Evolutionary conservation across 1,140 invertebrate species (phyloP).

Genomic region (Phymastichus coffea): DNA sequence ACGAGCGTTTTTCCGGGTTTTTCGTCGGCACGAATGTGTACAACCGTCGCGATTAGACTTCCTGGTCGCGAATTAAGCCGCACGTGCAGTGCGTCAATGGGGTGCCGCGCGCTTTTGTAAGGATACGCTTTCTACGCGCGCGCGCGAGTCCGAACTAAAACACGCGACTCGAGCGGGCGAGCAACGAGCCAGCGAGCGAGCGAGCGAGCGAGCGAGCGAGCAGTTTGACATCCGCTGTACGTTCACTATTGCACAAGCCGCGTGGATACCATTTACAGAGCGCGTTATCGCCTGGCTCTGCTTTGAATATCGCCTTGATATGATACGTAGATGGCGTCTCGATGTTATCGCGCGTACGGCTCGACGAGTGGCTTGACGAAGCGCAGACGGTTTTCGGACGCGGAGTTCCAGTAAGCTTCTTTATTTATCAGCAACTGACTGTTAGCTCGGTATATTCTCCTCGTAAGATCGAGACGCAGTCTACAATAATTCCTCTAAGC

Average conservation of each 20-base stretch:
- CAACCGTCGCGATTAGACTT: slow-evolving; percentile 8
- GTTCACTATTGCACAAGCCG: slow-evolving; percentile 51
- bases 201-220: not conserved
- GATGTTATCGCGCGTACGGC: too few species aligned
- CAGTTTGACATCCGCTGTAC: slow-evolving; percentile 49
- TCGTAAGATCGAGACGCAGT: too few species aligned
- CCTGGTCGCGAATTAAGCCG: slow-evolving; percentile 26
- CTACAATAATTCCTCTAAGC: too few species aligned
- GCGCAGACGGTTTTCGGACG: too few species aligned
- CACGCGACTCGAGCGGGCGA: not conserved
- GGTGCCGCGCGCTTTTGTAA: not conserved
- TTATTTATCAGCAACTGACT: too few species aligned
- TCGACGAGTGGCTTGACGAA: too few species aligned
- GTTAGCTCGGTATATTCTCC: too few species aligned
- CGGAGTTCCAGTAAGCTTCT: too few species aligned
- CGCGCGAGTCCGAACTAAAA: not conserved
- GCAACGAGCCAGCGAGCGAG: not conserved
- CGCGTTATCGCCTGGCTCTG: slow-evolving; percentile 33
- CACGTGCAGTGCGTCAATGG: not conserved
- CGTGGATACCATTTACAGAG: slow-evolving; percentile 38
- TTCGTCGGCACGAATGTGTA: not conserved
- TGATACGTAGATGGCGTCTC: too few species aligned
- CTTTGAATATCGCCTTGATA: too few species aligned
- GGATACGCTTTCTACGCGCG: not conserved
- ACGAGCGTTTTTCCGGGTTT: slow-evolving; percentile 2